phyloP scores from a whole-genome alignment of 2,797 vertebrate genomes.

The Heteromormyrus szaboi region DNA sequence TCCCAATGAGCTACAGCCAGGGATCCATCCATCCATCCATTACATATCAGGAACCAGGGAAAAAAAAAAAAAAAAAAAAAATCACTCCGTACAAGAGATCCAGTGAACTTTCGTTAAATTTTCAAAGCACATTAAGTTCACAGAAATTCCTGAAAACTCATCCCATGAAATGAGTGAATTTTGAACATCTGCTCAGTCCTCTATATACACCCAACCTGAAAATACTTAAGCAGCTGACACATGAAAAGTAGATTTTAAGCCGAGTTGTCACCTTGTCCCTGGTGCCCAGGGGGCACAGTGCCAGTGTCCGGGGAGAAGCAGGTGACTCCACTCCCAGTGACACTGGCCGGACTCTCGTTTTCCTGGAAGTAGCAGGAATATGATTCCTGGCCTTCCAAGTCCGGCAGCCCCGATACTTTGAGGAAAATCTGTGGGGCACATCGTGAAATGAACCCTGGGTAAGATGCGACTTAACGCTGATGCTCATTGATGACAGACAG shows the following conservation, averaged over 20 bases:
- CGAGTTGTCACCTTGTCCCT: constrained; percentile 71
- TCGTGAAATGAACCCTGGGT: not conserved
- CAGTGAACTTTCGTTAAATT: not conserved
- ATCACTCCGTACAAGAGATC: not conserved
- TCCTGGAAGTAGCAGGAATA: constrained; percentile 85
- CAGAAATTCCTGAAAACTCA: not conserved
- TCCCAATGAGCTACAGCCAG: not conserved
- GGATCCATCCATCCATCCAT: not conserved
- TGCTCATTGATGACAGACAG: not conserved
- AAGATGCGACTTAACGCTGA: not conserved
- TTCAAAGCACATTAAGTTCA: not conserved
- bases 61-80: not conserved
- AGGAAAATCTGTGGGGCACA: constrained; percentile 69
- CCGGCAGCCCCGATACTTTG: constrained; percentile 73
- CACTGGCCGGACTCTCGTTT: constrained; percentile 64
- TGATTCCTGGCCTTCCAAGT: constrained; percentile 67
- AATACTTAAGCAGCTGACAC: not conserved
- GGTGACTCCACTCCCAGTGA: constrained; percentile 70
- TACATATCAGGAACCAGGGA: not conserved
- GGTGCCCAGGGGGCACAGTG: constrained; percentile 61
- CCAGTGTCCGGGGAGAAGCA: constrained; percentile 76
- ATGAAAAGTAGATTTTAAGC: too few relatives aligned
- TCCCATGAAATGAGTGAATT: not conserved
- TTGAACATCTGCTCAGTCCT: not conserved
- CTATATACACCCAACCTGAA: not conserved